Evolutionary conservation across 2,888 invertebrate genomes (phyloP), one percentile per base, ranked within the genome.

Genomic region (Salticus scenicus): DNA sequence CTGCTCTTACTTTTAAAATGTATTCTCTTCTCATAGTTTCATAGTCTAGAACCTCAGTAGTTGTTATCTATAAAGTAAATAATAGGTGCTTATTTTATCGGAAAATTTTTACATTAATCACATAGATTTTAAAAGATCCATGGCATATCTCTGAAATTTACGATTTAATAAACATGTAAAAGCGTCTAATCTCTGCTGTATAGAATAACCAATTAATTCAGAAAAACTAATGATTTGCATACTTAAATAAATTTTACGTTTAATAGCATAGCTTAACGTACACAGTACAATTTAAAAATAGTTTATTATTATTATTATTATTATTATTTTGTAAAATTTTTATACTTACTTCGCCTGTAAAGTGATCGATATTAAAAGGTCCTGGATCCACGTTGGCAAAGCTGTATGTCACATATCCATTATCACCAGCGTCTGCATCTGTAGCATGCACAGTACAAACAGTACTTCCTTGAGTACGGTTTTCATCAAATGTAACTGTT

Each of bases 351-450:
- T 95, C 93, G 0, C 98, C 98, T 12, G 96, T 95, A 92, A 98
- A 98, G 90, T 96, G 97, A 90, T 98, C 97, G 66, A 98, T 96
- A 89, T 97, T 96, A 91, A 98, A 98, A 20, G 98, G 98, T n/a
- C 97, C 95, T 76, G 95, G 94, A 90, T 95, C 95, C 76, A 96
- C 92, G 91, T 98, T 98, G 77, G 96, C 96, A 89, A 98, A 95
- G 89, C 96, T 95, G 92, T 98, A 98, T 0, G 97, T 98, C 89
- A 99, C 95, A 92, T 96, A 97, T 0, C 97, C 97, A 92, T 98
- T 98, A 90, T 98, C 98, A 0, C 97, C 98, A 0, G 95, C 94
- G 91, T 99, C 98, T 17, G 93, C 94, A 91, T 99, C 98, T 88
- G 94, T 94, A 0, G 98, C 98, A 67, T 94, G 93, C 2, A 98